Evolutionary conservation across 1,140 invertebrate genomes (phyloP).

Genomic region (Gonioctena quinquepunctata): DNA sequence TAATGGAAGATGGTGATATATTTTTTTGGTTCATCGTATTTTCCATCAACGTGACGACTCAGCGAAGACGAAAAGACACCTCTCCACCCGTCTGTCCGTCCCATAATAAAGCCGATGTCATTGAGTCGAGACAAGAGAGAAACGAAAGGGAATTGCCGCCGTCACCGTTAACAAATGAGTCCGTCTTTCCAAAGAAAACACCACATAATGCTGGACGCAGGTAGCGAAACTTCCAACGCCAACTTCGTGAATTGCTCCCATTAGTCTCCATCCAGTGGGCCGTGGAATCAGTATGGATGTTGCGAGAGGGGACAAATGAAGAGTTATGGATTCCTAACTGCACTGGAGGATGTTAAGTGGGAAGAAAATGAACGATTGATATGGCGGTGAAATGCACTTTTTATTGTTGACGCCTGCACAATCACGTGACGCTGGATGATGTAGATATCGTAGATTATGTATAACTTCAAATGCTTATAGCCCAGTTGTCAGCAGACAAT

Average conservation of each 20-base stretch:
- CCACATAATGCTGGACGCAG: slow-evolving; percentile 42
- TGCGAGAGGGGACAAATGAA: slow-evolving; percentile 45
- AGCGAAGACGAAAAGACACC: background rate
- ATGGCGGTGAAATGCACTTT: slow-evolving; percentile 9
- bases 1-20: too few relatives aligned
- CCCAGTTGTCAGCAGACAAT: too few relatives aligned
- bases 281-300: slow-evolving; percentile 46
- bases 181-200: slow-evolving; percentile 40
- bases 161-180: slow-evolving; percentile 51
- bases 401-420: slow-evolving; percentile 12
- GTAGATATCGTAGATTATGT: background rate
- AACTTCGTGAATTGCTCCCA: slow-evolving; percentile 48
- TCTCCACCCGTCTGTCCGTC: too few relatives aligned
- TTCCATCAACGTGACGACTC: background rate
- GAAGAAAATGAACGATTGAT: slow-evolving; percentile 33
- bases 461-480: too few relatives aligned
- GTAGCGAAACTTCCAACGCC: slow-evolving; percentile 44
- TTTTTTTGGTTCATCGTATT: too few relatives aligned
- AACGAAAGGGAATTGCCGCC: slow-evolving; percentile 43
- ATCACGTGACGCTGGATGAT: background rate
- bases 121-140: slow-evolving; percentile 40
- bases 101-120: slow-evolving; percentile 48
- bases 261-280: slow-evolving; percentile 49
- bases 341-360: slow-evolving; percentile 47
- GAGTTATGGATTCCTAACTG: slow-evolving; percentile 50